phyloP scores from a whole-genome alignment of 2,888 invertebrate species.

The Hedya salicella region DNA sequence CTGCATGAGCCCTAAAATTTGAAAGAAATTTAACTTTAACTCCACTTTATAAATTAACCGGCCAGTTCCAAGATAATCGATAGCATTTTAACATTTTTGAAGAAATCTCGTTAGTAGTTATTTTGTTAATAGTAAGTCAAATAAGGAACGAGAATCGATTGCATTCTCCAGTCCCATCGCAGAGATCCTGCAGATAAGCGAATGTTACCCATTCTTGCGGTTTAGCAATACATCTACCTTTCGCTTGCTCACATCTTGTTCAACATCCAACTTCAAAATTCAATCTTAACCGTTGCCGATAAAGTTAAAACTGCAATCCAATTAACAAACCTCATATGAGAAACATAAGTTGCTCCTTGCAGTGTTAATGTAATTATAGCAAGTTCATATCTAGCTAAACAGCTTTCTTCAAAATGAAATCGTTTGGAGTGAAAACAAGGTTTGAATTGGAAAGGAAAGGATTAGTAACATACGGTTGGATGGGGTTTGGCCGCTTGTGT shows the following conservation, averaged over 20 bases:
- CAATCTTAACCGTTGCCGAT: constrained; percentile 6
- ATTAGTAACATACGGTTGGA: constrained; percentile 1
- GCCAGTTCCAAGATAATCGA: neutral
- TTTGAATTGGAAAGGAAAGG: neutral
- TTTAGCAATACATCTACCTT: constrained; percentile 35
- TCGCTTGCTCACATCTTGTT: constrained; percentile 6
- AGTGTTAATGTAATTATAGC: constrained; percentile 19
- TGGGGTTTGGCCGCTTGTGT: constrained; percentile 54
- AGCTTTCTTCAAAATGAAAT: neutral
- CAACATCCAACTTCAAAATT: neutral
- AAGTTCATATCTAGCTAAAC: constrained; percentile 6
- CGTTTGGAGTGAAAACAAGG: constrained; percentile 6
- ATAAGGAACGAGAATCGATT: constrained; percentile 33
- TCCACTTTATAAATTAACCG: neutral
- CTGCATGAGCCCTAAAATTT: too few relatives aligned
- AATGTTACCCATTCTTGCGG: constrained; percentile 37
- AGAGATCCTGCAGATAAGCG: constrained; percentile 37
- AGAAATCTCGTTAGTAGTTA: constrained; percentile 13
- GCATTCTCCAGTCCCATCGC: constrained; percentile 18
- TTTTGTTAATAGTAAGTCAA: constrained; percentile 23
- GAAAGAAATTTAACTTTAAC: neutral
- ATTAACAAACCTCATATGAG: constrained; percentile 2
- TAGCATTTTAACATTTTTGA: constrained; percentile 1
- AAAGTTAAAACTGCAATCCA: constrained; percentile 1
- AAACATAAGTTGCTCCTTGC: neutral